Conservation (phyloP, 2,888 invertebrate genomes). For the Capitulum mitella region DNA sequence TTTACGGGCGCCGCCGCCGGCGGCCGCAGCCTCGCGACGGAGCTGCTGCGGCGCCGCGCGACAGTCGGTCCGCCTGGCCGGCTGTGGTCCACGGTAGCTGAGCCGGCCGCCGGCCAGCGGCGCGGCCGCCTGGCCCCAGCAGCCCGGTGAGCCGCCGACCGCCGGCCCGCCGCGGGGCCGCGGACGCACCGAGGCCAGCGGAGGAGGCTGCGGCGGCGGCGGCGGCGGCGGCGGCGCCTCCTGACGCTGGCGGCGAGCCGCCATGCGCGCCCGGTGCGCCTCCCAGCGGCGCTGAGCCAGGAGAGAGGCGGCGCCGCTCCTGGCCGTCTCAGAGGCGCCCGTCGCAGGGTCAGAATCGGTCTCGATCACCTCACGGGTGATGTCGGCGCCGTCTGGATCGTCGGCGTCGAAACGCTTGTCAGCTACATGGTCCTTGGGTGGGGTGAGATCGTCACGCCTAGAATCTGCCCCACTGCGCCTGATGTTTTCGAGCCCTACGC, state of each 20-base stretch:
- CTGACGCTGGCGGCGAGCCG: not conserved
- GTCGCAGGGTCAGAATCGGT: not conserved
- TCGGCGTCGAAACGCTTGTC: too few relatives aligned
- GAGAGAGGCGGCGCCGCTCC: not conserved
- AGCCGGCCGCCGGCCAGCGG: not conserved
- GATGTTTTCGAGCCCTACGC: not conserved
- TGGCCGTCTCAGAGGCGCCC: not conserved
- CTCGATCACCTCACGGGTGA: not conserved
- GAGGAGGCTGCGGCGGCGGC: not conserved
- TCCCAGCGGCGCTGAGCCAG: not conserved
- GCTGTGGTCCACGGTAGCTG: conserved; percentile 1
- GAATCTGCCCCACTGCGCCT: not conserved
- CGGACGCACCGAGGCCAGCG: not conserved
- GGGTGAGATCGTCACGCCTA: too few relatives aligned
- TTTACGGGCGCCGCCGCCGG: too few relatives aligned
- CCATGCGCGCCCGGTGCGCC: not conserved
- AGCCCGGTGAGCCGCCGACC: not conserved
- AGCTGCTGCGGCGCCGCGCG: not conserved
- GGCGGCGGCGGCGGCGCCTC: not conserved
- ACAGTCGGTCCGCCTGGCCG: not conserved
- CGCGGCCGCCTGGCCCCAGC: not conserved
- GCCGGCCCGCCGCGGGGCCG: not conserved
- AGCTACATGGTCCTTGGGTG: too few relatives aligned
- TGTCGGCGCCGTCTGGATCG: not conserved
- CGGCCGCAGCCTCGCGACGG: not conserved